Conservation (phyloP, 2,888 invertebrate species). For the Drosophila yooni region DNA sequence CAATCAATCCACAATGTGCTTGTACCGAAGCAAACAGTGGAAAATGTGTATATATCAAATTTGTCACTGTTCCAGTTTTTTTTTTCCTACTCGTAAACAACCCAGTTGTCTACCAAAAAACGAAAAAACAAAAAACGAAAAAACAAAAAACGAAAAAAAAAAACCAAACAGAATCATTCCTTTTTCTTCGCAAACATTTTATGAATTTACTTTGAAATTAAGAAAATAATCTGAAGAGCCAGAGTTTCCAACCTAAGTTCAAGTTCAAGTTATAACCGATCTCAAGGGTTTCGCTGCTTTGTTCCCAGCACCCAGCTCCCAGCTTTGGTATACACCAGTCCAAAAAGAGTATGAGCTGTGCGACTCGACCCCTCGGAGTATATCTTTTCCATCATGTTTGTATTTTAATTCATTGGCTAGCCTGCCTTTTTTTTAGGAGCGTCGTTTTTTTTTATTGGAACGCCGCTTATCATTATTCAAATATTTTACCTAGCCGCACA, state of each 20-base stretch:
- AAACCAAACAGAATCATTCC: background rate
- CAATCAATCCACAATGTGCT: background rate
- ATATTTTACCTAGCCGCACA: constrained; percentile 68
- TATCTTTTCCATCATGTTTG: constrained; percentile 1
- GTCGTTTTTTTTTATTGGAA: constrained; percentile 43
- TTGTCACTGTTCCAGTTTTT: background rate
- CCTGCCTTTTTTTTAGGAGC: constrained; percentile 27
- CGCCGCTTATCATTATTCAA: constrained; percentile 75
- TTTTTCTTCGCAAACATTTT: background rate
- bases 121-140: background rate
- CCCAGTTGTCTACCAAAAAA: background rate
- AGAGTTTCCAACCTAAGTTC: background rate
- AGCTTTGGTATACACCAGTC: background rate
- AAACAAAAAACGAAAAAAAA: background rate
- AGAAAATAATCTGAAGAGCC: background rate
- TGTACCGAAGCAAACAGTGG: background rate
- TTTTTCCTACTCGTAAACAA: background rate
- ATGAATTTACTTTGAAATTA: background rate
- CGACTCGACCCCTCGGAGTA: background rate
- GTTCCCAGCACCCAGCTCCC: background rate
- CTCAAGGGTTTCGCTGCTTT: background rate
- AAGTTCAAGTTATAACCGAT: background rate
- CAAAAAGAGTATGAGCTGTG: constrained; percentile 22
- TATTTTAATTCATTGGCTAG: constrained; percentile 38
- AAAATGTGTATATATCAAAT: background rate